Base-by-base conservation (phyloP, 2,113 vertebrate species). In the Apus apus region DNA sequence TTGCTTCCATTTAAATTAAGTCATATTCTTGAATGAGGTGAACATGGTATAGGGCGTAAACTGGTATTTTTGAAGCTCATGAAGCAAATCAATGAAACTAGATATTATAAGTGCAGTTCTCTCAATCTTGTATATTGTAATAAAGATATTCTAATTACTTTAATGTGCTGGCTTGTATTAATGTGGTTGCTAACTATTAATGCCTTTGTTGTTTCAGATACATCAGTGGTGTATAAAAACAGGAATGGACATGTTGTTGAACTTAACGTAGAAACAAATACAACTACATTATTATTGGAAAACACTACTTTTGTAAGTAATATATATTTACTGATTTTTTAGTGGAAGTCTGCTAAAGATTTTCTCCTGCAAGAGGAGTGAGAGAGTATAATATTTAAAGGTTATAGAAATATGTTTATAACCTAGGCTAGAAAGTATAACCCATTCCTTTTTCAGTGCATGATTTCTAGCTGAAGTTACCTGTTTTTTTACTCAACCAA, bases 221-320 rank as follows among this genome's bases (percentile, higher is more conserved):
- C 99, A 91, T 98, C 99, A 96, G 98, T 99, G 95, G 98, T 99
- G 94, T 99, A 99, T 97, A 99, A 98, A 98, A 99, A 98, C 95
- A 98, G 98, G n/a, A 98, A 99, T 51, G 99, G 99, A 85, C 98
- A 99, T 76, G 99, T 99, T 95, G 97, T 99, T 98, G 99, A 98
- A 96, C 98, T 99, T 98, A 99, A 99, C 97, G 98, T 99, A 96
- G 97, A 98, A 93, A 99, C 98, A 74, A 99, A 99, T 85, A 97
- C 98, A 89, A 99, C 98, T 0, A 98, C 98, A 62, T 97, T 99
- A 76, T 96, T 99, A 94, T 96, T 99, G 98, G 98, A 98, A 96
- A 99, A 99, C 94, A 97, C 98, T 92, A 99, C 99, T 64, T 99
- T 99, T 98, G 99, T 99, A 98, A 99, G 99, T 99, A 84, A 57